A percentile compares a stretch with the other conserved stretches of the same genome.
Conservation (phyloP, 2,113 vertebrate genomes). For the Neodontobutis hainanensis region DNA sequence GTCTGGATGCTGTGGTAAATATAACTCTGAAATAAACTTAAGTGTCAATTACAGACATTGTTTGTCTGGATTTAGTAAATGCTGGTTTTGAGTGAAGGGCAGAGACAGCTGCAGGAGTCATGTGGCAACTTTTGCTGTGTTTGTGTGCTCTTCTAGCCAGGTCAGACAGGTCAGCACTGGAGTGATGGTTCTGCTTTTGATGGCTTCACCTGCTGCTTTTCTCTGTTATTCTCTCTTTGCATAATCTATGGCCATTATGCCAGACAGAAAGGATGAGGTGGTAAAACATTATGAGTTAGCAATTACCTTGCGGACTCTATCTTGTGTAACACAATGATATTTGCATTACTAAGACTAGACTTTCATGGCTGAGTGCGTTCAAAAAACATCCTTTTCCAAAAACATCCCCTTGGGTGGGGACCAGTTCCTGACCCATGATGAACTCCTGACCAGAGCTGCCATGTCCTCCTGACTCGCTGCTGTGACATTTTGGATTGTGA, state of each 20-base stretch:
- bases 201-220: constrained; percentile 38
- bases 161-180: constrained; percentile 48
- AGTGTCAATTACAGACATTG: constrained; percentile 53
- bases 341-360: constrained; percentile 56
- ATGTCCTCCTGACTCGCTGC: constrained; percentile 54
- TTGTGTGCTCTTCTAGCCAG: constrained; percentile 27
- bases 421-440: constrained; percentile 67
- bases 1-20: constrained; percentile 56
- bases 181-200: constrained; percentile 64
- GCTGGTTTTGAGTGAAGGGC: constrained; percentile 48
- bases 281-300: constrained; percentile 20
- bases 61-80: constrained; percentile 44
- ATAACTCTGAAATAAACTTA: constrained; percentile 53
- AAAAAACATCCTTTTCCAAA: constrained; percentile 45
- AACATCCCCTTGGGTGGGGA: constrained; percentile 63
- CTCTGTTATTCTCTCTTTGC: constrained; percentile 27
- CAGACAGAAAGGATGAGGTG: constrained; percentile 4
- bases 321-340: constrained; percentile 36
- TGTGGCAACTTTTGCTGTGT: constrained; percentile 44
- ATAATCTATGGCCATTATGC: constrained; percentile 7
- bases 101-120: constrained; percentile 57
- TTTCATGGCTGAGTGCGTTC: constrained; percentile 45
- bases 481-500: constrained; percentile 55
- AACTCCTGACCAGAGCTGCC: constrained; percentile 71
- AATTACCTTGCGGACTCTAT: constrained; percentile 29